Evolutionary conservation across 2,797 vertebrate species (phyloP).

Genomic region (Coregonus sp.): DNA sequence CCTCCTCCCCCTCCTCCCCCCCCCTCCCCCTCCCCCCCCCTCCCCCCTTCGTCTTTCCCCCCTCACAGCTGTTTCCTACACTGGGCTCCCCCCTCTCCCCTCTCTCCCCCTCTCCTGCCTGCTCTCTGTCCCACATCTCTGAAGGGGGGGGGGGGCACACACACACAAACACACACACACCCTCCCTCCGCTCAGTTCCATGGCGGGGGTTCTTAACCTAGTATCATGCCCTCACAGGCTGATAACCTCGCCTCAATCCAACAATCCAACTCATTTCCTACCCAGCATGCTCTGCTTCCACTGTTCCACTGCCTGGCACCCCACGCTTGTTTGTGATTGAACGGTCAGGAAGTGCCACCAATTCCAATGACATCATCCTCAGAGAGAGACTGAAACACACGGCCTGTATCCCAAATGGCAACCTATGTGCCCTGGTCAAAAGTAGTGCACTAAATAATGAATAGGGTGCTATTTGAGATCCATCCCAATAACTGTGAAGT

Average conservation of each 20-base stretch:
- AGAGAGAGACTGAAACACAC: neutral
- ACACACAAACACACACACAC: neutral
- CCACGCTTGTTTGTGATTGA: conserved; percentile 42
- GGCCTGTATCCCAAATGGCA: neutral
- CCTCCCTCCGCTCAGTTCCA: neutral
- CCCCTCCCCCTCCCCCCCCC: neutral
- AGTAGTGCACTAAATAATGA: too few species aligned
- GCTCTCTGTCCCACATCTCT: neutral
- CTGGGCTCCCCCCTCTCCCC: neutral
- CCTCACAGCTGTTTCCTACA: neutral
- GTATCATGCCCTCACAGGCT: conserved; percentile 57
- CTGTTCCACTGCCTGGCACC: conserved; percentile 43
- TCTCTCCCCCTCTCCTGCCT: neutral
- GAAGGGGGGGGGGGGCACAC: neutral
- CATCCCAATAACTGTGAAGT: too few species aligned
- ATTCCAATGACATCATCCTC: neutral
- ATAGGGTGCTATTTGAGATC: neutral
- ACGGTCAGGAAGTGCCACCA: neutral
- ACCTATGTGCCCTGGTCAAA: neutral
- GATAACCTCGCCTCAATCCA: conserved; percentile 40
- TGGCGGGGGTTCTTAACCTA: conserved; percentile 31
- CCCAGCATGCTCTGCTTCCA: conserved; percentile 55
- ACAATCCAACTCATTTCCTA: conserved; percentile 68
- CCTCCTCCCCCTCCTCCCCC: neutral
- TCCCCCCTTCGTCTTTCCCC: neutral